Evolutionary conservation across 1,140 invertebrate species (phyloP), one percentile per base, ranked within the genome.

Genomic region (Brachionus calyciflorus): DNA sequence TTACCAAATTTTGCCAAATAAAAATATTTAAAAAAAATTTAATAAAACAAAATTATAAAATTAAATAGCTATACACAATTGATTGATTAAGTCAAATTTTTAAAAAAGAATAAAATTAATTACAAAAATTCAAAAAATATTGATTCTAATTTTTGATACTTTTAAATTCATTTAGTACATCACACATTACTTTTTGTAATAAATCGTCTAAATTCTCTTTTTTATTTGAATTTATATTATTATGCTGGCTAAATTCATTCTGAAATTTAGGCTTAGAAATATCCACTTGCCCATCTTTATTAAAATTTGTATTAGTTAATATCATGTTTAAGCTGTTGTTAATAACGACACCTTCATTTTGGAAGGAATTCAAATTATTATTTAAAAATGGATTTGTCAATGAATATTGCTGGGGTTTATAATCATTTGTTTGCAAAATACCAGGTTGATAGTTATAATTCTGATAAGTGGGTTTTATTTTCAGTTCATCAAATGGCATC

Each of bases 201-300:
- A 73, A 51, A 73, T 73, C 46, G 41, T 73, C 69, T 24, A 73
- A 19, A 55, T 73, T 73, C 40, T 40, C 28, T 30, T 65, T 17
- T 28, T 73, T 73, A 12, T 24, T 33, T 14, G 46, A 33, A 7
- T 24, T 19, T 41, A 9, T 26, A 73, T 17, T 28, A 57, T 57
- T 57, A n/a, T 57, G 53, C 10, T 1, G 9, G 14, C 3, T 14
- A 30, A 12, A 28, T 30, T 4, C 30, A 5, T 37, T 1, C 14
- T 28, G 26, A 7, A 37, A 37, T 14, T 10, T 60, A 6, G n/a
- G 30, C 9, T 60, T 14, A n/a, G n/a, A n/a, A n/a, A n/a, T n/a
- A n/a, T n/a, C n/a, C 30, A 37, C 19, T 17, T 60, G 5, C 6
- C 19, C 28, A 17, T 19, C 19, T 19, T 30, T n/a, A 33, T 28